Evolutionary conservation across 2,113 vertebrate genomes (phyloP), one percentile per base, ranked within the genome.

Genomic region (Oryzias melastigma): DNA sequence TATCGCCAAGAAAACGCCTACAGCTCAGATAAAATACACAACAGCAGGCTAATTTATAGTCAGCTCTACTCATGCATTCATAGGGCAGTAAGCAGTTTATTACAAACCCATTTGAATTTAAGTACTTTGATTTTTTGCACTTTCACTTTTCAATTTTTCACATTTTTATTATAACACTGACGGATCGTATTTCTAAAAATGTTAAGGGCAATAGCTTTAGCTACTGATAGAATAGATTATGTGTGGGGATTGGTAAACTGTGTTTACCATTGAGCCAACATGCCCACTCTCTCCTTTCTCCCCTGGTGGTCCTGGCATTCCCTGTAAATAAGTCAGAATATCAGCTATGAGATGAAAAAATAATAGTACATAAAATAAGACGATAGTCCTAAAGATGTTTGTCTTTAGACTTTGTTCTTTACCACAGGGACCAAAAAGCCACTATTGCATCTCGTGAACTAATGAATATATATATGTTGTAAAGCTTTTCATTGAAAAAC

Each of bases 231-330:
- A 47, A 17, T n/a, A 18, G n/a, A 46, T n/a, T 46, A 7, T n/a
- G 62, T 67, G 55, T 52, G 45, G 48, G 52, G 49, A 63, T 22
- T 52, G 10, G 40, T 52, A 41, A 59, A 41, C 2, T 52, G 19
- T 35, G 79, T 91, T 79, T 85, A 98, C 96, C 94, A 96, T 89
- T 46, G 92, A 84, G 46, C 96, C 96, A 4, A 94, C 93, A 0
- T 95, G 91, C 24, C 96, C 95, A 0, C 88, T 93, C 20, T 98
- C 96, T 5, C 96, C 96, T 49, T 98, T 98, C 57, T 98, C 96
- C 1, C 96, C 96, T 0, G 93, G 81, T 4, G 77, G 89, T 47
- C 96, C 96, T 4, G 96, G 96, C 91, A 97, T 92, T 35, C 96
- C 96, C 96, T 98, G 75, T 0, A 53, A 68, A 85, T 19, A 61